Percentiles rank a stretch among this genome's conserved stretches.
These are phyloP conservation scores for Venturia canescens DNA, from an alignment of 1,140 invertebrate species.

Conservation along the genomic window DNA sequence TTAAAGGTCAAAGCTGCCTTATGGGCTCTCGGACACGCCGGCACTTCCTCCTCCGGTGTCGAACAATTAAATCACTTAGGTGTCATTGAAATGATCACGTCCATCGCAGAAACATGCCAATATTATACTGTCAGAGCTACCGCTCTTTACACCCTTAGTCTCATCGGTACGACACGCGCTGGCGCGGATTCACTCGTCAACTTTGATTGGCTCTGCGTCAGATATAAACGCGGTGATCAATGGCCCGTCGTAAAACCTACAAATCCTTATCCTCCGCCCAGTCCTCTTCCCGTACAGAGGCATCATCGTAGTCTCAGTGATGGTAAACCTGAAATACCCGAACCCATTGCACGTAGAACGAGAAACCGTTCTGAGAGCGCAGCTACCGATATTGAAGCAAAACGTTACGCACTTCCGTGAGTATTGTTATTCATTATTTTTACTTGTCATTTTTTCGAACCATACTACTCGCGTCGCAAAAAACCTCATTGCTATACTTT, in stretches of 20 bases:
- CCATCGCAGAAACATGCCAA: constrained; percentile 85
- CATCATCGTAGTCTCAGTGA: constrained; percentile 74
- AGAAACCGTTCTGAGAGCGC: constrained; percentile 75
- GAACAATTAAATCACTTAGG: constrained; percentile 82
- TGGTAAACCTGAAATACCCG: constrained; percentile 72
- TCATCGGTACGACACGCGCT: constrained; percentile 88
- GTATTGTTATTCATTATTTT: constrained; percentile 45
- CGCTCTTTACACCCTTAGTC: constrained; percentile 90
- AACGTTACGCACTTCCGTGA: constrained; percentile 67
- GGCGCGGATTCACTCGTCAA: constrained; percentile 86
- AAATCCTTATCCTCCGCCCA: constrained; percentile 72
- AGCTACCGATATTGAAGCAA: constrained; percentile 70
- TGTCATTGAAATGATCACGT: constrained; percentile 80
- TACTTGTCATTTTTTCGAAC: constrained; percentile 40
- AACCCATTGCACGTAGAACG: constrained; percentile 66
- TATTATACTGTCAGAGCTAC: constrained; percentile 93
- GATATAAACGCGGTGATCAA: constrained; percentile 87
- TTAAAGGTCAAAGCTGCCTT: constrained; percentile 90
- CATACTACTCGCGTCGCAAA: too few relatives aligned
- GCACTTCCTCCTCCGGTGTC: constrained; percentile 85
- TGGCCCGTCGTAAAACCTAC: constrained; percentile 85
- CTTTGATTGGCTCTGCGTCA: constrained; percentile 89
- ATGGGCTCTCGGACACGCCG: constrained; percentile 92
- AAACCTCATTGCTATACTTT: too few relatives aligned
- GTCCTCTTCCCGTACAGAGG: constrained; percentile 69